Evolutionary conservation across 2,113 vertebrate species (phyloP).

Genomic region (Coregonus clupeaformis): DNA sequence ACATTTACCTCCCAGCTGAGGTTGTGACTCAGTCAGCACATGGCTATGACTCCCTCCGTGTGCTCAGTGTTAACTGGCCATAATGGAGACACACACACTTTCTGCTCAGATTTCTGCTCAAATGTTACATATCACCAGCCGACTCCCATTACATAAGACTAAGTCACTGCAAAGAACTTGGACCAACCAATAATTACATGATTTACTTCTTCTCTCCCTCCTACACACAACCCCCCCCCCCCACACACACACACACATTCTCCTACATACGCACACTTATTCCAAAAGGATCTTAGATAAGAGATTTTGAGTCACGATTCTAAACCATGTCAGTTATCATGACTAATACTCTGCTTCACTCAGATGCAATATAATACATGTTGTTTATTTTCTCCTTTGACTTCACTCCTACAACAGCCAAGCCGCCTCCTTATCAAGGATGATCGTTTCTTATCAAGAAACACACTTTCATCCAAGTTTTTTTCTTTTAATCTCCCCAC

Average conservation of each 20-base stretch:
- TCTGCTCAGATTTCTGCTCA: neutral
- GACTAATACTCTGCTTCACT: no score
- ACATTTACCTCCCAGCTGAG: neutral
- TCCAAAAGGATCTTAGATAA: no score
- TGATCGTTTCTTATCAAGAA: no score
- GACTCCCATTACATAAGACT: no score
- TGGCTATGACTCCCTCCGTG: neutral
- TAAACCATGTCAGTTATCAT: no score
- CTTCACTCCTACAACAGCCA: no score
- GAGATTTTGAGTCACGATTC: no score
- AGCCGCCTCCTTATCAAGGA: no score
- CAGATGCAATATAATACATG: no score
- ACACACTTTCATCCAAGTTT: no score
- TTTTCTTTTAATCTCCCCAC: no score
- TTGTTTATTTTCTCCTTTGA: no score
- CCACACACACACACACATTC: neutral
- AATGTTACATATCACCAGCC: neutral
- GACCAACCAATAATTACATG: neutral
- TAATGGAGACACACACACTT: neutral
- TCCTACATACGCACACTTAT: neutral
- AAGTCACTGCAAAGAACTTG: neutral
- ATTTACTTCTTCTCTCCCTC: slow-evolving; percentile 13
- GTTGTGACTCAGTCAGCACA: neutral
- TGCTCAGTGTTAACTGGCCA: neutral
- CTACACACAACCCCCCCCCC: neutral